These are phyloP conservation scores for rabbit (Oryctolagus cuniculus) DNA, from an alignment of 2,113 vertebrate species.

Conservation along the genomic window mOryCun1.1 NC_091432.1:161046001-161046500, in stretches of 20 bases:
- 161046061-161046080: not conserved
- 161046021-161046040: constrained; percentile 49
- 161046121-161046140: not conserved
- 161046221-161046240: not conserved
- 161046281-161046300: not conserved
- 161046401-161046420: constrained; percentile 69
- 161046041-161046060: not conserved
- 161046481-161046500: not conserved
- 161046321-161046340: not conserved
- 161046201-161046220: not conserved
- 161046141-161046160: not conserved
- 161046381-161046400: not conserved
- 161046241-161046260: not conserved
- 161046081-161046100: not conserved
- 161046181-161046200: not conserved
- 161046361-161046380: not conserved
- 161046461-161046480: constrained; percentile 78
- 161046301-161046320: not conserved
- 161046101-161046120: not conserved
- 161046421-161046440: constrained; percentile 86
- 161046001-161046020: constrained; percentile 41
- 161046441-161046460: constrained; percentile 90
- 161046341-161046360: not conserved
- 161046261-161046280: not conserved
- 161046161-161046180: not conserved